Base-by-base conservation (phyloP, 2,888 invertebrate species). In the Terebella lapidaria region DNA sequence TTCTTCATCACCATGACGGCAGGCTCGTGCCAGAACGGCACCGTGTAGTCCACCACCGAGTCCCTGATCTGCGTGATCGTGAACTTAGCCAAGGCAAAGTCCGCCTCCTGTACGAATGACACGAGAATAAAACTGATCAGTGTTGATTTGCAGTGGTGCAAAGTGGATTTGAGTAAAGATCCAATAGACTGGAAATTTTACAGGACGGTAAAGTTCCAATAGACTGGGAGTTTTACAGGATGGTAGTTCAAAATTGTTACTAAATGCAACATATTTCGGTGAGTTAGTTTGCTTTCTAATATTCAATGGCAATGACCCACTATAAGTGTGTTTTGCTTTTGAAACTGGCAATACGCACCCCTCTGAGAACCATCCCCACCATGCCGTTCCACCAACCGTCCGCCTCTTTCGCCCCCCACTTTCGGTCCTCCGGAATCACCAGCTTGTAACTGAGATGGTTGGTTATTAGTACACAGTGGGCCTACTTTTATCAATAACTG, bases 351-450 rank as follows among this genome's bases (percentile, higher is more conserved):
- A n/a, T 25, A 60, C 65, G 59, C 46, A 67, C 67, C 56, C 57
- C 55, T 57, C 65, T 51, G 26, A 42, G 15, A 1, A 69, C 63
- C 61, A 66, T 62, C 35, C 67, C 63, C 10, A 67, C 64, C 60
- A 67, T 69, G 4, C 67, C 67, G 49, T 56, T 67, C 66, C 69
- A 67, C 1, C 54, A 53, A 3, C 67, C 68, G 46, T 67, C 49
- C 2, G 1, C 18, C 22, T 57, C 45, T 18, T 51, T 30, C 5
- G 60, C 55, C 2, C 67, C 67, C 65, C 65, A 67, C 49, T 59
- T 60, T 25, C 49, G 28, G 45, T 67, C 67, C 15, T 22, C 20
- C 15, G 67, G 63, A 18, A 64, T 58, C 20, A 49, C 46, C 29
- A 67, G 15, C 10, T 29, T 26, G 47, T 69, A 67, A 30, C 67